Evolutionary conservation across 2,113 vertebrate genomes (phyloP).

Genomic region (Oryzias curvinotus): DNA sequence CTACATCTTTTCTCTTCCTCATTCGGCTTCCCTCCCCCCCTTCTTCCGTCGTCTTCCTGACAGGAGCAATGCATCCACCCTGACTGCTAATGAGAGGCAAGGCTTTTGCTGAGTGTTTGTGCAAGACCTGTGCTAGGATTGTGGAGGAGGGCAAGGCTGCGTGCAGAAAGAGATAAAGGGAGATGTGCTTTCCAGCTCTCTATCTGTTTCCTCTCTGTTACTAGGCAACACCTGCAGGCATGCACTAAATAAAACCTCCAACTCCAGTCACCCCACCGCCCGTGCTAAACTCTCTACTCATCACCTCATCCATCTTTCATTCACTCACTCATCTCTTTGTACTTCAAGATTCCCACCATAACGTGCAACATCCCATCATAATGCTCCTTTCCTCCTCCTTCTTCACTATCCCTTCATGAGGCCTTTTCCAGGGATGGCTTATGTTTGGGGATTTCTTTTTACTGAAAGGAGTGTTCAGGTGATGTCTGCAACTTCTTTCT

Average conservation of each 20-base stretch:
- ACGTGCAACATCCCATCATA: slow-evolving; percentile 16
- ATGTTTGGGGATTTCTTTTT: no score
- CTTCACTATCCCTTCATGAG: not conserved
- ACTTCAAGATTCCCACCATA: slow-evolving; percentile 21
- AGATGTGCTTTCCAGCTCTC: slow-evolving; percentile 58
- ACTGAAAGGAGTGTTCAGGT: no score
- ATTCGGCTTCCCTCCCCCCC: slow-evolving; percentile 41
- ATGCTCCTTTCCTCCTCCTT: slow-evolving; percentile 7
- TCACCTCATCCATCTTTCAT: slow-evolving; percentile 51
- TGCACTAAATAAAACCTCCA: slow-evolving; percentile 82
- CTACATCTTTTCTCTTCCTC: slow-evolving; percentile 23
- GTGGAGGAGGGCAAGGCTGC: slow-evolving; percentile 34
- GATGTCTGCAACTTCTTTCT: no score
- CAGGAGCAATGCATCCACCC: slow-evolving; percentile 50
- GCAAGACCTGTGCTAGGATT: slow-evolving; percentile 31
- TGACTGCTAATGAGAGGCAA: slow-evolving; percentile 70
- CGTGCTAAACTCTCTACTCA: slow-evolving; percentile 27
- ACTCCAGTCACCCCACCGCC: slow-evolving; percentile 35
- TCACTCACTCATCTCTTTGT: slow-evolving; percentile 29
- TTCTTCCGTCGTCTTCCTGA: slow-evolving; percentile 49
- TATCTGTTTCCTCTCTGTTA: slow-evolving; percentile 78
- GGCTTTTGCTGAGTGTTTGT: slow-evolving; percentile 23
- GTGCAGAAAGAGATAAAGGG: slow-evolving; percentile 54
- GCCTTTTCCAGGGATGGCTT: no score
- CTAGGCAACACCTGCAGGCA: slow-evolving; percentile 85